A percentile compares a stretch with the other conserved stretches of the same genome.
Evolutionary conservation across 2,888 invertebrate species (phyloP).

Genomic region (Drosophila diplacantha): DNA sequence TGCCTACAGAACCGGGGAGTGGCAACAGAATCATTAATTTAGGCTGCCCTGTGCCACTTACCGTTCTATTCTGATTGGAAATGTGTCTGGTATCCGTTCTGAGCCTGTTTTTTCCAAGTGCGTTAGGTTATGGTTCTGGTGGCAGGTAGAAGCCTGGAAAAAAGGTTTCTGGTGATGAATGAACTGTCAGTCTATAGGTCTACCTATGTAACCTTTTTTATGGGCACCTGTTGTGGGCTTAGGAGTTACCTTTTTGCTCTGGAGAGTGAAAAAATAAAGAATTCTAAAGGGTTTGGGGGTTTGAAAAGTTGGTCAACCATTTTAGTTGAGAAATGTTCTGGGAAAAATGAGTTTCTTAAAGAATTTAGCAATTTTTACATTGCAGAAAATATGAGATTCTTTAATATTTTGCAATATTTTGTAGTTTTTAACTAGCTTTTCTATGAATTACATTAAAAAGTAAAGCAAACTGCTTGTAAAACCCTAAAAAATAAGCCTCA

Average conservation of each 20-base stretch:
- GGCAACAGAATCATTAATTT: slow-evolving; percentile 40
- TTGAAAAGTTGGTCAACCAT: slow-evolving; percentile 1
- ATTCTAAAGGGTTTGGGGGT: not conserved
- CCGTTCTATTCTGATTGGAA: slow-evolving; percentile 40
- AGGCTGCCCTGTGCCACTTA: slow-evolving; percentile 7
- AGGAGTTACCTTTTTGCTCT: too few relatives aligned
- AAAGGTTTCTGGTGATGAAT: slow-evolving; percentile 37
- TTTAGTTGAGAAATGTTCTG: not conserved
- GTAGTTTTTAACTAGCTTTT: not conserved
- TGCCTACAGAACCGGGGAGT: slow-evolving; percentile 18
- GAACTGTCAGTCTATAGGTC: slow-evolving; percentile 35
- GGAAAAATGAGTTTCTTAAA: not conserved
- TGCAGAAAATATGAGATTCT: too few relatives aligned
- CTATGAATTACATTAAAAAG: not conserved
- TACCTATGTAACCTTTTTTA: not conserved
- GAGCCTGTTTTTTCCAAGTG: slow-evolving; percentile 30
- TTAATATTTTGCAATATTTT: not conserved
- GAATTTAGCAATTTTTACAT: too few relatives aligned
- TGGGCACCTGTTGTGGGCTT: slow-evolving; percentile 30
- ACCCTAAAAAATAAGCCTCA: not conserved
- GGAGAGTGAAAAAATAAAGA: not conserved
- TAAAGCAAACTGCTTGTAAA: not conserved
- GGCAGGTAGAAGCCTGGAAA: slow-evolving; percentile 15
- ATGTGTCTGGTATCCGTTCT: slow-evolving; percentile 1
- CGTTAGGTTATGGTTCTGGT: slow-evolving; percentile 44